Conservation (phyloP, 1,140 invertebrate genomes). For the Panagrolaimus sp. region DNA sequence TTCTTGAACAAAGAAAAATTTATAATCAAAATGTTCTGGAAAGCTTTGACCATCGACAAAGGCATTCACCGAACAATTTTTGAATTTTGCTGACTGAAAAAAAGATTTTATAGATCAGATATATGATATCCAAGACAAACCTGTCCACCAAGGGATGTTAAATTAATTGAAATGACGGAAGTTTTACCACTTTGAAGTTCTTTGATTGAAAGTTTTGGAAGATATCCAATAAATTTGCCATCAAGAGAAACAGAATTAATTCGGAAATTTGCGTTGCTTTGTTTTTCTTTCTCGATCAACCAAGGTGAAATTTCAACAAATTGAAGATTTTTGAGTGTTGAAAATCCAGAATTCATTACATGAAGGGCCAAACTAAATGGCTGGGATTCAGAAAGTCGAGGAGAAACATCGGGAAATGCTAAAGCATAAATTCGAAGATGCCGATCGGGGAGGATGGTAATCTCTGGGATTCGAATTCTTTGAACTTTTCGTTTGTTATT, state of each 20-base stretch:
- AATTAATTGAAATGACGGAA: background rate
- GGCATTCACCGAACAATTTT: background rate
- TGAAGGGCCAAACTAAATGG: background rate
- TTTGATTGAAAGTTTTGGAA: background rate
- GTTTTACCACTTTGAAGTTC: background rate
- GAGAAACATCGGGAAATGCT: background rate
- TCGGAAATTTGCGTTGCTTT: background rate
- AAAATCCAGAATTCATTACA: slow-evolving; percentile 12
- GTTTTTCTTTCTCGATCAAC: background rate
- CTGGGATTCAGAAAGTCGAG: background rate
- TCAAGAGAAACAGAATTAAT: slow-evolving; percentile 8
- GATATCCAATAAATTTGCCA: background rate
- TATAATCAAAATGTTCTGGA: slow-evolving; percentile 2
- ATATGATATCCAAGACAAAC: background rate
- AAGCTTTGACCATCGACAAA: background rate
- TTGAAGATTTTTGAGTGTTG: background rate
- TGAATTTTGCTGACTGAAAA: slow-evolving; percentile 2
- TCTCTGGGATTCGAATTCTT: background rate
- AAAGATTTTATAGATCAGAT: background rate
- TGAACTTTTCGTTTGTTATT: background rate
- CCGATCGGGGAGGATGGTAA: background rate
- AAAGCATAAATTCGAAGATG: slow-evolving; percentile 1
- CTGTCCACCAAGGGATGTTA: background rate
- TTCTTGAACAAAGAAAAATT: background rate
- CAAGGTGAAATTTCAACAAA: background rate